Percentiles rank a stretch among this genome's conserved stretches.
phyloP scores from a whole-genome alignment of 2,888 invertebrate genomes.

The Xylota sylvarum region DNA sequence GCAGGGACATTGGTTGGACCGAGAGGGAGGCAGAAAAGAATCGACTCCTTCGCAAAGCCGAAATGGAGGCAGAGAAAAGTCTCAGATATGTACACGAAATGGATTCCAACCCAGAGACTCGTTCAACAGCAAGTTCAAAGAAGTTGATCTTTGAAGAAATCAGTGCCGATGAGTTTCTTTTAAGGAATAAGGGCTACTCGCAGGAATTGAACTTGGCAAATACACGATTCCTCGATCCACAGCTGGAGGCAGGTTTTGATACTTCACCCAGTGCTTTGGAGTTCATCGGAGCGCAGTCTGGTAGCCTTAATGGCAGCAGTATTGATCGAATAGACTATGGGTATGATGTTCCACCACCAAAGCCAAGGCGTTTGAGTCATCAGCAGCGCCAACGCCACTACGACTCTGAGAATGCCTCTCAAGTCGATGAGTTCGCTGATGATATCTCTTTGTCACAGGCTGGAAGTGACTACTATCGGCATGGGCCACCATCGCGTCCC shows the following conservation, averaged over 20 bases:
- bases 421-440: conserved; percentile 82
- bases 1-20: conserved; percentile 84
- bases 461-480: conserved; percentile 82
- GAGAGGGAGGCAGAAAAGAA: conserved; percentile 84
- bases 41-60: conserved; percentile 82
- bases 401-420: conserved; percentile 81
- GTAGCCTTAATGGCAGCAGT: conserved; percentile 71
- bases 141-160: conserved; percentile 93
- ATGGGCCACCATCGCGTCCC: conserved; percentile 85
- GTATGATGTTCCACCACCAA: conserved; percentile 84
- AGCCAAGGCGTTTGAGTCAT: conserved; percentile 81
- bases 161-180: conserved; percentile 94
- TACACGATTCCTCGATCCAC: conserved; percentile 91
- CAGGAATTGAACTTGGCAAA: conserved; percentile 91
- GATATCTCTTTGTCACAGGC: conserved; percentile 83
- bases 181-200: conserved; percentile 92
- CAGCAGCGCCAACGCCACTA: conserved; percentile 81
- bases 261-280: conserved; percentile 88
- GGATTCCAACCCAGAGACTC: conserved; percentile 85
- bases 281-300: conserved; percentile 86
- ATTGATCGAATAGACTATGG: conserved; percentile 80
- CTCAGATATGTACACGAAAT: conserved; percentile 81
- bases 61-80: conserved; percentile 83
- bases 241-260: conserved; percentile 92
- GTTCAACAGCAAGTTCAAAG: conserved; percentile 88